These are phyloP conservation scores for Anableps anableps DNA, from an alignment of 2,797 vertebrate genomes.

Conservation along the genomic window DNA sequence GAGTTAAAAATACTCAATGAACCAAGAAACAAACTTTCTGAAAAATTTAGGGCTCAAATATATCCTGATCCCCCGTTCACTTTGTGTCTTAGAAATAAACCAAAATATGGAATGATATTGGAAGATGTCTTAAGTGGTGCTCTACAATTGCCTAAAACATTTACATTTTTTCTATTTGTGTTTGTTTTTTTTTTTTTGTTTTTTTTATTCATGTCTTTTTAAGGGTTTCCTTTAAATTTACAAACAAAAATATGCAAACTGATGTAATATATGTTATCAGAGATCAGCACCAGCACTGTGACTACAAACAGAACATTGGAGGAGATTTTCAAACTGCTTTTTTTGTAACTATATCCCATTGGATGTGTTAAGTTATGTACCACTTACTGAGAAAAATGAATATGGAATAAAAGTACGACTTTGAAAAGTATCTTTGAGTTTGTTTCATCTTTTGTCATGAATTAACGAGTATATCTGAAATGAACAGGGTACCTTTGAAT, in stretches of 20 bases:
- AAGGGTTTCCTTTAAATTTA: conserved; percentile 67
- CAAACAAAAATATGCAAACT: conserved; percentile 56
- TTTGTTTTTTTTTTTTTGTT: conserved; percentile 52
- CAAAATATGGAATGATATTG: conserved; percentile 52
- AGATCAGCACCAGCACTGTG: conserved; percentile 64
- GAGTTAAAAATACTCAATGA: conserved; percentile 10
- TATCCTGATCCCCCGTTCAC: conserved; percentile 34
- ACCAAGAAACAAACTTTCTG: conserved; percentile 14
- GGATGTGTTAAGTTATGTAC: conserved; percentile 72
- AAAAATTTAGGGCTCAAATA: conserved; percentile 38
- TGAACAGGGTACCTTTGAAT: conserved; percentile 89
- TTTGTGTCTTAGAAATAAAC: conserved; percentile 40
- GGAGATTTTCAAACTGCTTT: conserved; percentile 59
- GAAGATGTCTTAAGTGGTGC: conserved; percentile 71
- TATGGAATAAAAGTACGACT: conserved; percentile 76
- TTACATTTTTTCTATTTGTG: conserved; percentile 66
- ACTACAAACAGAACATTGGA: conserved; percentile 46
- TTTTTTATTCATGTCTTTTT: conserved; percentile 46
- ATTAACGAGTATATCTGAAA: not conserved
- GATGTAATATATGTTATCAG: conserved; percentile 57
- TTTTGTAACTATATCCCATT: conserved; percentile 64
- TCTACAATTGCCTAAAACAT: conserved; percentile 75
- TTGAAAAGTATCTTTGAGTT: conserved; percentile 56
- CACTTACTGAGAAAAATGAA: conserved; percentile 75
- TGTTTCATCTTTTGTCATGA: conserved; percentile 18